Conservation (phyloP, 2,888 invertebrate species). For the Julus scanicus region DNA sequence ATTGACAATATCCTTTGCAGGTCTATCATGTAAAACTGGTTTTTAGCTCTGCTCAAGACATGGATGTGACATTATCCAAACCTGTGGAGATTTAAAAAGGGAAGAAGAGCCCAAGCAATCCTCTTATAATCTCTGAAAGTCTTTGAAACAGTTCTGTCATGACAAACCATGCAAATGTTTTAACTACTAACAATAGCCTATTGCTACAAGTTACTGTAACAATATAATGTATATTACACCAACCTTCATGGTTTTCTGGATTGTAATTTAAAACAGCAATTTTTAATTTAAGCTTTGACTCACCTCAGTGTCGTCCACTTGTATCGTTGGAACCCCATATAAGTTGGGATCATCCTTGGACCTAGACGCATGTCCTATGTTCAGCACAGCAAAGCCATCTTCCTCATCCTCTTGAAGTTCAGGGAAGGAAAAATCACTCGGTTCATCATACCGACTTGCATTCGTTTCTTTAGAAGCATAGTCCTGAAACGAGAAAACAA, state of each 20-base stretch:
- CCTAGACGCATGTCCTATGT: background rate
- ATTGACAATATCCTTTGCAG: background rate
- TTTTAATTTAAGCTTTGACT: background rate
- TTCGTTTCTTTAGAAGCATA: background rate
- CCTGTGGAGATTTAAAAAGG: background rate
- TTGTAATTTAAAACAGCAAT: no score
- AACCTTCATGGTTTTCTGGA: no score
- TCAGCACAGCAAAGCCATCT: background rate
- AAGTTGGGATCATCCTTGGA: background rate
- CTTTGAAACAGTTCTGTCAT: no score
- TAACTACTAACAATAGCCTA: no score
- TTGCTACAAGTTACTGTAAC: no score
- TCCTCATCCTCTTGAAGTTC: background rate
- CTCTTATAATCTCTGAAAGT: no score
- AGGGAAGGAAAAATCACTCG: background rate
- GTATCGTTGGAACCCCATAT: background rate
- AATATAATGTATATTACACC: no score
- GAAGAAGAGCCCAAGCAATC: background rate
- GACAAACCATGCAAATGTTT: no score
- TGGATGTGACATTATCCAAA: background rate
- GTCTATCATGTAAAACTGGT: background rate
- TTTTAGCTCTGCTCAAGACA: background rate
- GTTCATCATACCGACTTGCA: background rate
- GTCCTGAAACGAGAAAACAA: slow-evolving; percentile 1
- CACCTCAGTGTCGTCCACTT: slow-evolving; percentile 8